Evolutionary conservation across 2,888 invertebrate genomes (phyloP).

Genomic region (Agapostemon virescens): DNA sequence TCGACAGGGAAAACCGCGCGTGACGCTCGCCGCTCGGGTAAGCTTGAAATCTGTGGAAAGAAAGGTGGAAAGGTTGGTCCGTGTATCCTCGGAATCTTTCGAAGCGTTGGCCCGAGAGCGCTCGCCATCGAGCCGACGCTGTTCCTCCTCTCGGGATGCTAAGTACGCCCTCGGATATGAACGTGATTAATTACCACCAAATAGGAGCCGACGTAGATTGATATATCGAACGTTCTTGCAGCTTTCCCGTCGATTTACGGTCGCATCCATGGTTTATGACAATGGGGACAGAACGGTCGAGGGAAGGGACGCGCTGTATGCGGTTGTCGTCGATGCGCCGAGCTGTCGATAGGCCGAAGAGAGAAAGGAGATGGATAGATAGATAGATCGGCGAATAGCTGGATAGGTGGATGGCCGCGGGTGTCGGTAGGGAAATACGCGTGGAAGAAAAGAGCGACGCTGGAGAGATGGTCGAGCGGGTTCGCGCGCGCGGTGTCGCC

Average conservation of each 20-base stretch:
- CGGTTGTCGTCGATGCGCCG: conserved; percentile 60
- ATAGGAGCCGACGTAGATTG: conserved; percentile 77
- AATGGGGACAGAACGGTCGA: conserved; percentile 57
- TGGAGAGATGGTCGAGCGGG: background rate
- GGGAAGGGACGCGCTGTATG: conserved; percentile 36
- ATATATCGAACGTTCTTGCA: conserved; percentile 77
- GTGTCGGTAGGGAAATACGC: background rate
- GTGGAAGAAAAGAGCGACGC: background rate
- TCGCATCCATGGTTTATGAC: conserved; percentile 73
- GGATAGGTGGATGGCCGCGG: conserved; percentile 12
- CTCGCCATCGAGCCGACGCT: conserved; percentile 34
- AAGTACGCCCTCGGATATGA: conserved; percentile 72
- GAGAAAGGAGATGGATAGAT: conserved; percentile 33
- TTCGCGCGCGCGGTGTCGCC: conserved; percentile 1
- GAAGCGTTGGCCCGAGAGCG: conserved; percentile 28
- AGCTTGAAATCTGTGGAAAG: background rate
- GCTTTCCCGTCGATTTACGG: conserved; percentile 74
- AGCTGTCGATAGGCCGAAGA: conserved; percentile 52
- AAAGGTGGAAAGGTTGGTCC: background rate
- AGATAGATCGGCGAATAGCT: conserved; percentile 28
- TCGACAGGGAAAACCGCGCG: accelerated
- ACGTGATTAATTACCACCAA: conserved; percentile 79
- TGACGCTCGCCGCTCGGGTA: background rate
- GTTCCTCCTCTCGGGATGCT: conserved; percentile 65
- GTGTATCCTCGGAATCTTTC: conserved; percentile 28